A percentile compares a stretch with the other conserved stretches of the same genome.
phyloP scores from a whole-genome alignment of 1,140 invertebrate genomes.

The Delia radicum region DNA sequence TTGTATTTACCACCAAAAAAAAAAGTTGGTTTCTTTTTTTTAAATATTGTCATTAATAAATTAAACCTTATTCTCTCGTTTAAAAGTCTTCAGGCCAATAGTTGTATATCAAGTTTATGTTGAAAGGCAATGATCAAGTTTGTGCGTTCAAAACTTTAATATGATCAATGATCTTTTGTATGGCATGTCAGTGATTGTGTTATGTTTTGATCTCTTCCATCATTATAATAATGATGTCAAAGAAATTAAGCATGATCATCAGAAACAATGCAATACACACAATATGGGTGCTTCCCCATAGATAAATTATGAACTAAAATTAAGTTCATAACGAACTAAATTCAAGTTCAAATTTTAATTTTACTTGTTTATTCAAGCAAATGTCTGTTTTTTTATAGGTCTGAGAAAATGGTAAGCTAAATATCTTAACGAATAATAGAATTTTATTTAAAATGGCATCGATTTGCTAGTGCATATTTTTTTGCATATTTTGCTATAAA shows the following conservation, averaged over 20 bases:
- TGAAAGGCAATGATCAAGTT: neutral
- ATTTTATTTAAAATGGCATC: too few species aligned
- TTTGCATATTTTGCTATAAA: too few species aligned
- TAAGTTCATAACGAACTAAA: neutral
- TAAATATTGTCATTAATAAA: neutral
- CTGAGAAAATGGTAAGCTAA: too few species aligned
- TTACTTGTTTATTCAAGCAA: too few species aligned
- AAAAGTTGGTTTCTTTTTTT: neutral
- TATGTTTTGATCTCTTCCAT: neutral
- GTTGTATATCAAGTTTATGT: neutral
- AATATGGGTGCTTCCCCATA: neutral
- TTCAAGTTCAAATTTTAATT: too few species aligned
- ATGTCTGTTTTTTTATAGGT: too few species aligned
- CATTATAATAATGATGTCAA: slow-evolving; percentile 18
- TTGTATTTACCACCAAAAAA: too few species aligned
- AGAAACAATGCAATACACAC: neutral
- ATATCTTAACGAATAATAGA: too few species aligned
- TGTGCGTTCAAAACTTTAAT: neutral
- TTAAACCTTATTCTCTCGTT: neutral
- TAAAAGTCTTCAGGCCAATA: neutral
- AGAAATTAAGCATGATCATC: neutral
- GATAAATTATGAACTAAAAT: neutral
- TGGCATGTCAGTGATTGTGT: neutral
- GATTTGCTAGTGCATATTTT: too few species aligned
- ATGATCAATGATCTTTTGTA: neutral